A percentile compares a stretch with the other conserved stretches of the same genome.
Evolutionary conservation across 2,113 vertebrate genomes (phyloP).

Genomic region (Microtus pennsylvanicus): DNA sequence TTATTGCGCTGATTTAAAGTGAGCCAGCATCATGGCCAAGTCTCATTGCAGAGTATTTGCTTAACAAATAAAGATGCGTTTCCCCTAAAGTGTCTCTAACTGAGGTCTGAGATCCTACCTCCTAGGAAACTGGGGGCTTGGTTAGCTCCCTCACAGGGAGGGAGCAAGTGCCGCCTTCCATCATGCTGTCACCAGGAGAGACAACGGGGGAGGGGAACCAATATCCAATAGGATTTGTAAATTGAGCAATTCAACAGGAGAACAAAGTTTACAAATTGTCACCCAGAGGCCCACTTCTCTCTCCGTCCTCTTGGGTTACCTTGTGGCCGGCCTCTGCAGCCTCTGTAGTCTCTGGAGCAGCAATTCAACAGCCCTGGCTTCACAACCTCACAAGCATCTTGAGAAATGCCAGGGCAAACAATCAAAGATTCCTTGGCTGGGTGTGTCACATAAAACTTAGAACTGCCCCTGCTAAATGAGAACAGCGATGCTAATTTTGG

Average conservation of each 20-base stretch:
- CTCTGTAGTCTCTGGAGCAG: neutral
- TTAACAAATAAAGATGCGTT: slow-evolving; percentile 75
- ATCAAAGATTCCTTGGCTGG: slow-evolving; percentile 69
- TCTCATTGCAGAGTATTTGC: slow-evolving; percentile 56
- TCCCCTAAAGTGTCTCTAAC: slow-evolving; percentile 74
- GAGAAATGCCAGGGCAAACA: slow-evolving; percentile 46
- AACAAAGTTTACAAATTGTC: slow-evolving; percentile 66
- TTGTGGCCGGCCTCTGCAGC: neutral
- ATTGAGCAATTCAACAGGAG: slow-evolving; percentile 69
- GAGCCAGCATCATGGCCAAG: slow-evolving; percentile 34
- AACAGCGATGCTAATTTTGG: slow-evolving; percentile 73
- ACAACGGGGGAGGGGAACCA: slow-evolving; percentile 60
- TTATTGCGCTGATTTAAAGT: slow-evolving; percentile 61
- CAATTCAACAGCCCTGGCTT: slow-evolving; percentile 42
- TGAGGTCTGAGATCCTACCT: slow-evolving; percentile 21
- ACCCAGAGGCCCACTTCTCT: slow-evolving; percentile 19
- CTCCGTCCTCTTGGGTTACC: neutral
- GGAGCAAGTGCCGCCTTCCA: neutral
- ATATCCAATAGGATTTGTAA: slow-evolving; percentile 72
- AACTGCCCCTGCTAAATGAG: slow-evolving; percentile 77
- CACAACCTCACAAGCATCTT: slow-evolving; percentile 50
- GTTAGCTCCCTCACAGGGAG: neutral
- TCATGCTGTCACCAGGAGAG: slow-evolving; percentile 70
- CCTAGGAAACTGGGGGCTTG: slow-evolving; percentile 37
- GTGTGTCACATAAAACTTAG: slow-evolving; percentile 72